Base-by-base conservation (phyloP, 2,113 vertebrate genomes). In the Podarcis cretensis region DNA sequence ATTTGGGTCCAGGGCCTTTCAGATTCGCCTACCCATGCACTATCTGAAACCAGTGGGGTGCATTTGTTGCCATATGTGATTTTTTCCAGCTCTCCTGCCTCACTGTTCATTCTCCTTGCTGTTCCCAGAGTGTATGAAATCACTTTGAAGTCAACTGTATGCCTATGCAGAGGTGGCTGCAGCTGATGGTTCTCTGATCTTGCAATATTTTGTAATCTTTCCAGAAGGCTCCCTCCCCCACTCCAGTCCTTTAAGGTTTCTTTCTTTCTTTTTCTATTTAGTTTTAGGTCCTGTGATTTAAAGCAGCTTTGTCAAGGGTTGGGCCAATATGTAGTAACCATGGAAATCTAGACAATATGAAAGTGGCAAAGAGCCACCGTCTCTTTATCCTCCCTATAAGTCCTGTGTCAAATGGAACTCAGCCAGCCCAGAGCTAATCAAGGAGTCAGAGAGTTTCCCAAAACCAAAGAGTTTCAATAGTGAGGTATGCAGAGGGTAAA, bases 401-500 rank as follows among this genome's bases (percentile, higher is more conserved):
- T 0, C 10, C 27, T 0, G 0, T 69, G 43, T 65, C 69, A 71
- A 87, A 63, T 48, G 30, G 0, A 37, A 84, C 86, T 89, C 48
- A 25, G 88, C 27, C 0, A 59, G 83, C 68, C 82, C 59, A 20
- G 13, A 63, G 16, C 25, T 0, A 23, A 9, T 32, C 71, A 68
- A 1, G 8, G 6, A 14, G 40, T 43, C 32, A 30, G 35, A 0
- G 5, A 25, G 25, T 86, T 66, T 32, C 2, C 8, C 1, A 2
- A 43, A 40, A 63, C 10, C 0, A 4, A 84, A 81, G 0, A 0
- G 89, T 83, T 12, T 78, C 84, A 1, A 1, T 30, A 81, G 27
- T 0, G 35, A 84, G 85, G 89, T 81, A 86, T 4, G 0, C 0
- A 9, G 91, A 89, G 92, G 96, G 95, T 97, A 94, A 97, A 87